phyloP scores from a whole-genome alignment of 2,113 vertebrate species.

The Menura novaehollandiae region DNA sequence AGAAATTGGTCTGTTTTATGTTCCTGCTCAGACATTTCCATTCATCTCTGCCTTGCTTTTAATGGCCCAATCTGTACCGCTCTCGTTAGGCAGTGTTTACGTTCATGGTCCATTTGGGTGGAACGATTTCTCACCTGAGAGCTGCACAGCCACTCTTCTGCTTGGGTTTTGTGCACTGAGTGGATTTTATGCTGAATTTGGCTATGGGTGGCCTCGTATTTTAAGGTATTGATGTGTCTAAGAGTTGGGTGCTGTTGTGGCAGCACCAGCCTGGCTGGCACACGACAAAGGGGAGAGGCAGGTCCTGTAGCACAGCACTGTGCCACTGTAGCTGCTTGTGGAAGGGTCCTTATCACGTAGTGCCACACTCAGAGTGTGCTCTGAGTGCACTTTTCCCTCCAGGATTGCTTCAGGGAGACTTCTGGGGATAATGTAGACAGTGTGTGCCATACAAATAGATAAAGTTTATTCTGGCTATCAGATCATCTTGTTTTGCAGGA shows the following conservation, averaged over 20 bases:
- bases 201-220: background rate
- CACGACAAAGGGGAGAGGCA: background rate
- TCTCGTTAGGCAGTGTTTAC: constrained; percentile 38
- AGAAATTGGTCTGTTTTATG: constrained; percentile 60
- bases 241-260: background rate
- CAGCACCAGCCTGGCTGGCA: background rate
- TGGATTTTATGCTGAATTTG: background rate
- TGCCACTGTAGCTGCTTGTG: background rate
- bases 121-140: constrained; percentile 63
- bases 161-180: background rate
- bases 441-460: background rate
- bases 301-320: background rate
- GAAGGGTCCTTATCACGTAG: background rate
- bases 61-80: constrained; percentile 24
- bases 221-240: background rate
- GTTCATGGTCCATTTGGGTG: constrained; percentile 41
- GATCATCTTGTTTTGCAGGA: background rate
- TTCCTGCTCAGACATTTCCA: constrained; percentile 57
- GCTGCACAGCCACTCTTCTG: background rate
- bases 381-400: background rate
- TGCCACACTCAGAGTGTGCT: no score
- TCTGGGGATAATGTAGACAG: background rate
- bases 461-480: background rate
- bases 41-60: constrained; percentile 57
- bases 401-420: background rate